Base-by-base conservation (phyloP, 2,888 invertebrate genomes). In the Gerris lacustris region DNA sequence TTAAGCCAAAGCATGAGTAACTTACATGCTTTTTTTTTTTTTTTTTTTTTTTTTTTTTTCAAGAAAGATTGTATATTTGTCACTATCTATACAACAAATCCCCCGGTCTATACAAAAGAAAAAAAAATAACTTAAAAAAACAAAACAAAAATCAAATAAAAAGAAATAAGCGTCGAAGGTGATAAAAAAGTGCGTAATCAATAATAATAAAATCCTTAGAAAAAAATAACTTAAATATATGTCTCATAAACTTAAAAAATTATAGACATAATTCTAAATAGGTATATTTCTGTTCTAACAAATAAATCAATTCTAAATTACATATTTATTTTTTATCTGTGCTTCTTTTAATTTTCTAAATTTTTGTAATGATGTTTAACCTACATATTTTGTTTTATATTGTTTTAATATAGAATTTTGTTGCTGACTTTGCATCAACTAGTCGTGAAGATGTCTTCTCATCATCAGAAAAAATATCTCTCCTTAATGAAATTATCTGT, bases 401-500 rank as follows among this genome's bases (percentile, higher is more conserved):
- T 31, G 31, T 31, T 31, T 31, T 5, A 66, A 79, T 80, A 70
- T 79, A 86, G 85, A 95, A 95, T 82, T 96, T 96, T 79, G 90
- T 92, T 63, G 87, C 92, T 0, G 96, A 97, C 80, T 96, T 94
- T 82, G 89, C 90, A 0, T 88, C 92, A 2, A 93, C 94, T 0
- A 91, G 92, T 72, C 87, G 92, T 63, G 94, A 94, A 73, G 91
- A 91, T 75, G 86, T 91, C 0, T 92, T 94, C 80, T 86, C 87
- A 73, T 86, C 86, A 2, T 83, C 87, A 0, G 86, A 88, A 67
- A 89, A 89, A 77, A 82, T 86, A 68, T 84, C 86, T 77, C 80
- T 90, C 18, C 81, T 94, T n/a, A 92, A 92, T 80, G 88, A 91
- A 82, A 93, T 95, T 31, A 92, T 97, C 74, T 94, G 94, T 76